A percentile compares a stretch with the other conserved stretches of the same genome.
These are phyloP conservation scores for Hipparchia sbordonii DNA, from an alignment of 2,888 invertebrate genomes.

Conservation along the genomic window DNA sequence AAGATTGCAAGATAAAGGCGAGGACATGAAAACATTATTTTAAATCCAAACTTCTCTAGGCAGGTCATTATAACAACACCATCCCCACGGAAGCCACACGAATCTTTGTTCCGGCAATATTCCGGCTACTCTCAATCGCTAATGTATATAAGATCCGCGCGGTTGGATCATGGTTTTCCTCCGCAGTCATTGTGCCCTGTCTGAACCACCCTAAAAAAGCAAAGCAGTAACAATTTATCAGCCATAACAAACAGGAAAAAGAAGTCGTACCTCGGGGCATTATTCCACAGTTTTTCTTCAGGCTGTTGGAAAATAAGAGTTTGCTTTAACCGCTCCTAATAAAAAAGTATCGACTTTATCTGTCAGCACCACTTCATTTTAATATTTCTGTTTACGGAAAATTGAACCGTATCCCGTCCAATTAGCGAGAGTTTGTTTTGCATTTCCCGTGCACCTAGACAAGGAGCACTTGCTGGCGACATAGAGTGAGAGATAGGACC, in stretches of 20 bases:
- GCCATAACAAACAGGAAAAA: constrained; percentile 24
- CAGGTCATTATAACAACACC: too few species aligned
- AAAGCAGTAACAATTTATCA: constrained; percentile 18
- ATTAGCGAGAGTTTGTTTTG: constrained; percentile 62
- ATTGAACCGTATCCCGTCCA: constrained; percentile 43
- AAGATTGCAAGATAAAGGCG: too few species aligned
- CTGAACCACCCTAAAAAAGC: neutral
- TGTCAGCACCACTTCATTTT: constrained; percentile 34
- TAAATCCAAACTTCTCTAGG: too few species aligned
- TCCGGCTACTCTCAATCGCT: too few species aligned
- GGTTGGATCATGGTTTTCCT: neutral
- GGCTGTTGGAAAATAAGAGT: constrained; percentile 22
- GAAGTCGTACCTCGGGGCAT: constrained; percentile 18
- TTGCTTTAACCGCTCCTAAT: constrained; percentile 19
- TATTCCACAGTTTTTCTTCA: constrained; percentile 23
- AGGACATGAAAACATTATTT: too few species aligned
- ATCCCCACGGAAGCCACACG: too few species aligned
- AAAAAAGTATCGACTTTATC: constrained; percentile 32
- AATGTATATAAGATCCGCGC: neutral
- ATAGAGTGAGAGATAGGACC: constrained; percentile 15
- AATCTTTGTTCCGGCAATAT: too few species aligned
- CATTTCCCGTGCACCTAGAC: constrained; percentile 64
- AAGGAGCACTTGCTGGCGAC: constrained; percentile 30
- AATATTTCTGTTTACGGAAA: constrained; percentile 40
- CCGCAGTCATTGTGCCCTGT: neutral